Conservation (phyloP, 1,140 invertebrate genomes). For the Potamilus streckersoni region DNA sequence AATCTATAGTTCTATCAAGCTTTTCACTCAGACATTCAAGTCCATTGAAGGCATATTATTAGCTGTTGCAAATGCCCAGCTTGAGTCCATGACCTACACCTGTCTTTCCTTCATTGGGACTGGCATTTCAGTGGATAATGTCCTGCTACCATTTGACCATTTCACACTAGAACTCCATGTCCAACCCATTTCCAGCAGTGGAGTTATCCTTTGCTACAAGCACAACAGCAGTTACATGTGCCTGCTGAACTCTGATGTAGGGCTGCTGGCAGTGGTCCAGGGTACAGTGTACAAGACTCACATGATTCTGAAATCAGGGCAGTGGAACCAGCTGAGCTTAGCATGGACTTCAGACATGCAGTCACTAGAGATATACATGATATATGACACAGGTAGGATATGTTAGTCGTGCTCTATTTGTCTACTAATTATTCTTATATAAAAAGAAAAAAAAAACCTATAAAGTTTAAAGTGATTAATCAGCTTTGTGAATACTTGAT, state of each 20-base stretch:
- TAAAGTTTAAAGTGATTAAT: too few species aligned
- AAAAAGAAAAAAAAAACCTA: too few species aligned
- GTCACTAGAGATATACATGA: conserved; percentile 35
- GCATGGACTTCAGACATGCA: conserved; percentile 28
- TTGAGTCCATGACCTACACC: too few species aligned
- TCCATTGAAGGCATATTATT: too few species aligned
- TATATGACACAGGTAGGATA: conserved; percentile 15
- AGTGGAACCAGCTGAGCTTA: conserved; percentile 40
- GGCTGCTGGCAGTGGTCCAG: conserved; percentile 10
- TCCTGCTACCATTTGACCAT: conserved; percentile 10
- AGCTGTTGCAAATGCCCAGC: too few species aligned
- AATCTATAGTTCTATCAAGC: too few species aligned
- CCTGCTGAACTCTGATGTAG: conserved; percentile 13
- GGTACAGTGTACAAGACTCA: conserved; percentile 20
- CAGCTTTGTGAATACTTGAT: too few species aligned
- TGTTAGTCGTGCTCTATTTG: not conserved
- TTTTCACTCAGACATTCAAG: too few species aligned
- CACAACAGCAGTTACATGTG: conserved; percentile 11
- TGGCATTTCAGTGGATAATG: conserved; percentile 3
- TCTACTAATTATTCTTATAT: too few species aligned
- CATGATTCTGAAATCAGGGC: conserved; percentile 24
- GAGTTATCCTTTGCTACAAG: conserved; percentile 21
- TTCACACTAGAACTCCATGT: conserved; percentile 28
- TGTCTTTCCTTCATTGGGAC: not conserved
- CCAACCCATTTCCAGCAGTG: conserved; percentile 9